Evolutionary conservation across 1,140 invertebrate species (phyloP).

Genomic region (Megalopta genalis): DNA sequence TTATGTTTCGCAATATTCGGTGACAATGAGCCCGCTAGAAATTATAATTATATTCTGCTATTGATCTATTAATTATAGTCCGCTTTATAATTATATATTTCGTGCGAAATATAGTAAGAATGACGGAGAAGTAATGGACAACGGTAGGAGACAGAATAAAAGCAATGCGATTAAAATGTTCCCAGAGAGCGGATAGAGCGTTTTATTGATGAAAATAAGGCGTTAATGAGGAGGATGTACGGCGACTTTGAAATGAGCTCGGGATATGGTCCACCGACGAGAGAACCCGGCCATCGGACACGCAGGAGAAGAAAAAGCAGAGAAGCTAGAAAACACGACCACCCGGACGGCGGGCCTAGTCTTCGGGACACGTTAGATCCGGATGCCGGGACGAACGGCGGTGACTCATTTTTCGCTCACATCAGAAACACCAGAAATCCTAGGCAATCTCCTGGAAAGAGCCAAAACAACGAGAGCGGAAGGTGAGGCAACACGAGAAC

Average conservation of each 20-base stretch:
- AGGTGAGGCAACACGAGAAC: constrained; percentile 72
- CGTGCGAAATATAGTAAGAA: not conserved
- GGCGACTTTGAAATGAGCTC: constrained; percentile 88
- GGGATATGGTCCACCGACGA: constrained; percentile 79
- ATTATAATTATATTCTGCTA: too few relatives aligned
- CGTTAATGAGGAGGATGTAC: constrained; percentile 95
- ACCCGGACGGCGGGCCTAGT: constrained; percentile 78
- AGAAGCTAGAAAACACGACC: constrained; percentile 73
- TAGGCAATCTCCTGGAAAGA: constrained; percentile 81
- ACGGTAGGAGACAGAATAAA: not conserved
- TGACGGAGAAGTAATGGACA: not conserved
- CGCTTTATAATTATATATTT: too few relatives aligned
- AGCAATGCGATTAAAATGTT: constrained; percentile 56
- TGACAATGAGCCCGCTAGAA: too few relatives aligned
- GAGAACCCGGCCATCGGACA: constrained; percentile 76
- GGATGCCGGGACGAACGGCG: constrained; percentile 61
- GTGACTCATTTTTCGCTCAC: constrained; percentile 81
- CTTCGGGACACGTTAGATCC: constrained; percentile 50
- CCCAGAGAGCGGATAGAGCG: constrained; percentile 92
- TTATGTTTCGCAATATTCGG: too few relatives aligned
- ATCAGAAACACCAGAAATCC: constrained; percentile 78
- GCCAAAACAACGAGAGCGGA: constrained; percentile 82
- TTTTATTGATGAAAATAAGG: constrained; percentile 96
- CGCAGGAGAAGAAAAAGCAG: constrained; percentile 70
- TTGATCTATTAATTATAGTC: too few relatives aligned